Evolutionary conservation across 2,797 vertebrate genomes (phyloP).

Genomic region (Tolypeutes matacus): DNA sequence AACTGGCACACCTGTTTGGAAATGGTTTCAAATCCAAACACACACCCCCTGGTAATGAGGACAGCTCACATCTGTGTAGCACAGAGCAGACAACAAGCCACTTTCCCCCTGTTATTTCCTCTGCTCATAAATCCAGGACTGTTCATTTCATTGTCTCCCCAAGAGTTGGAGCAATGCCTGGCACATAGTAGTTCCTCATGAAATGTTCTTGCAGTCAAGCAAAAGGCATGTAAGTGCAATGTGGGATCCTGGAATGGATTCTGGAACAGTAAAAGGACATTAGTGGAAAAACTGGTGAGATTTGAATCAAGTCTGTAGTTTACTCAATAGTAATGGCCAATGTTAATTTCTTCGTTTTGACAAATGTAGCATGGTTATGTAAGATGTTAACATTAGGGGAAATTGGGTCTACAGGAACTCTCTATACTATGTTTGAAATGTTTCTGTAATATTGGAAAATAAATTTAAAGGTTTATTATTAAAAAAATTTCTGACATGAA

Average conservation of each 20-base stretch:
- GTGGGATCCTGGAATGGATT: not conserved
- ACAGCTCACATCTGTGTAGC: not conserved
- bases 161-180: not conserved
- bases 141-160: not conserved
- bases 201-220: not conserved
- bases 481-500: constrained; percentile 21
- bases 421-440: not conserved
- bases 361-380: not conserved
- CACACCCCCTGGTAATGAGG: not conserved
- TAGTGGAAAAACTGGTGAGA: not conserved
- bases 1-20: not conserved
- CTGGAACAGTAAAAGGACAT: not conserved
- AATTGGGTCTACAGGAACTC: not conserved
- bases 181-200: not conserved
- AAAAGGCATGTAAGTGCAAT: not conserved
- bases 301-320: not conserved
- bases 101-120: not conserved
- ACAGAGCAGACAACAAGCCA: not conserved
- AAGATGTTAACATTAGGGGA: not conserved
- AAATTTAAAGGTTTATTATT: not conserved
- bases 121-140: not conserved
- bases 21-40: not conserved
- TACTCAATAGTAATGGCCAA: not conserved
- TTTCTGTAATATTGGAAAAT: constrained; percentile 20
- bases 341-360: constrained; percentile 5